Conservation (phyloP, 2,113 vertebrate species). For the Butorides virescens region DNA sequence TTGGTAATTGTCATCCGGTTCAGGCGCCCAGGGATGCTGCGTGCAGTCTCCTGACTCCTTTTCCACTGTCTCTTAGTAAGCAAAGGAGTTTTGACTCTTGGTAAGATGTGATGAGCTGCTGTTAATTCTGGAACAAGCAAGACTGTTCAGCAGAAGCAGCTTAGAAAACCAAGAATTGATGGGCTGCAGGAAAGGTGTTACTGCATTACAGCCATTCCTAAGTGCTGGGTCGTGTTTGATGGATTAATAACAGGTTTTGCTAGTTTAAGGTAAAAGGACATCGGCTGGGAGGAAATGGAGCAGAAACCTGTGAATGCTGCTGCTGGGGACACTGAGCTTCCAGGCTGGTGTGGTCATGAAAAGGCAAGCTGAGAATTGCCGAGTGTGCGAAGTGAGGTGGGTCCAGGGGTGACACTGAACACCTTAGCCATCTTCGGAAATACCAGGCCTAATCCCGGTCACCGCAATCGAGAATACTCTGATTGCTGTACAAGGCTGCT, state of each 20-base stretch:
- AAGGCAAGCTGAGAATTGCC: neutral
- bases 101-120: neutral
- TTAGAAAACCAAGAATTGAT: neutral
- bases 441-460: neutral
- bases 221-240: neutral
- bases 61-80: neutral
- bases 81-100: neutral
- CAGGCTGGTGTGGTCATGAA: neutral
- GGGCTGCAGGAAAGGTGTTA: neutral
- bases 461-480: accelerated
- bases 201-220: neutral
- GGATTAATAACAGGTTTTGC: neutral
- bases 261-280: neutral
- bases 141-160: neutral
- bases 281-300: neutral
- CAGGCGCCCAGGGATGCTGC: neutral
- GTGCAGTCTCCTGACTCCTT: neutral
- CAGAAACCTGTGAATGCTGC: neutral
- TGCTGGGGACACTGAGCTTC: neutral
- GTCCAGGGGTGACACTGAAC: neutral
- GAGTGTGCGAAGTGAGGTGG: neutral
- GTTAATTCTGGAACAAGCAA: neutral
- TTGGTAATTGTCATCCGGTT: accelerated
- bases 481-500: neutral
- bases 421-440: neutral